phyloP scores from a whole-genome alignment of 64 coral and sea anemone species.

The Actinia equina region DNA sequence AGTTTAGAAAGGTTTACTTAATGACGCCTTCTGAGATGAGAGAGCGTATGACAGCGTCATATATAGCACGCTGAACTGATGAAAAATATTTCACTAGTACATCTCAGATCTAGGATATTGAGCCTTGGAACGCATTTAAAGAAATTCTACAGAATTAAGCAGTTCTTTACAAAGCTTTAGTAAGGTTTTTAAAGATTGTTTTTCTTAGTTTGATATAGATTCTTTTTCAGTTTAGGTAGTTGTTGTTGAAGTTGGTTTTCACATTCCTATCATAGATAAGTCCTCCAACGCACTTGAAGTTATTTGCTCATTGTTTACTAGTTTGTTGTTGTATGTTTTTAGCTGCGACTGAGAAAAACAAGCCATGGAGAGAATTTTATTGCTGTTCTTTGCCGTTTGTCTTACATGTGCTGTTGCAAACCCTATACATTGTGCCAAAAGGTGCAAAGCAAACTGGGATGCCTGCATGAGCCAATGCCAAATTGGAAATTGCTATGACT shows the following conservation, averaged over 20 bases:
- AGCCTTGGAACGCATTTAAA: neutral
- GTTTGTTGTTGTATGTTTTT: neutral
- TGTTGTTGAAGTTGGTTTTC: neutral
- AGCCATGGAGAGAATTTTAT: neutral
- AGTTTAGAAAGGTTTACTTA: neutral
- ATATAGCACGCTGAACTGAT: too few species aligned
- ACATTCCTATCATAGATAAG: neutral
- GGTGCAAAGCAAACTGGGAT: neutral
- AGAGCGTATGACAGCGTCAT: too few species aligned
- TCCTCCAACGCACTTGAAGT: neutral
- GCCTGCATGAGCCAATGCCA: conserved; percentile 6
- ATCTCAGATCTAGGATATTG: neutral
- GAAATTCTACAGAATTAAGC: neutral
- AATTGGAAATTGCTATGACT: neutral
- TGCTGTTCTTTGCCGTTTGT: neutral
- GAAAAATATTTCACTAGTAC: too few species aligned
- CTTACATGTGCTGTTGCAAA: neutral
- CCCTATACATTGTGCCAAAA: neutral
- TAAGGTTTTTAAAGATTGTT: neutral
- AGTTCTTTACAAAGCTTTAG: neutral
- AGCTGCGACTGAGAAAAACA: neutral
- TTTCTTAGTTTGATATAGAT: neutral
- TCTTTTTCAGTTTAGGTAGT: neutral
- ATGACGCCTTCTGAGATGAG: neutral
- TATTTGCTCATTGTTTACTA: neutral